Base-by-base conservation (phyloP, 2,888 invertebrate genomes). In the Epirrhoe alternata region DNA sequence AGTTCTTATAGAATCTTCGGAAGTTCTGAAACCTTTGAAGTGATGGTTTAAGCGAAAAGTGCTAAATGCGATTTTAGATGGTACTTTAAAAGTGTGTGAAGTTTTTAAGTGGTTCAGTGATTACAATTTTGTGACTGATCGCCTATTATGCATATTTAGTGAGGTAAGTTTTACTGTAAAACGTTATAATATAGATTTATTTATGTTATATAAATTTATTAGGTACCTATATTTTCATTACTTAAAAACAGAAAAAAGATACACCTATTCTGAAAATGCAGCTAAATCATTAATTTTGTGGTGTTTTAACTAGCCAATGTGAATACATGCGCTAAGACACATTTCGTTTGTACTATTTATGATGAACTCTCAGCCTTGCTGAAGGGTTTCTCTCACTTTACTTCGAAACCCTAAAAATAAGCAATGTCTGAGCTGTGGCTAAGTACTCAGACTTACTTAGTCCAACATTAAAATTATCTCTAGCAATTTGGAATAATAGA, bases 111-210 rank as follows among this genome's bases (percentile, higher is more conserved):
- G 17, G 35, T 51, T 50, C 3, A 38, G 57, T 57, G 57, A 33
- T 33, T 12, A 55, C n/a, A 38, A 52, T 33, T n/a, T n/a, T 59
- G 0, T 16, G 38, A n/a, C 12, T 47, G 50, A 24, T 45, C 30
- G 57, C 24, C 51, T 35, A 63, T 52, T 57, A 68, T 66, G 64
- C 60, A 55, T 56, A 50, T 52, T 42, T 51, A 49, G 51, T 70
- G 55, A 59, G 62, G 72, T 70, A 38, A 61, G 62, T 56, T 16
- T n/a, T 16, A 14, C 45, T 17, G n/a, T 5, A 47, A 47, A 47
- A 47, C 7, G 0, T 14, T 6, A 14, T 14, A 6, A 5, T 16
- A 7, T 7, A 47, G 0, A 7, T 42, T 42, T 4, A 12, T 42
- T 12, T 42, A 1, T 42, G 12, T 12, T 42, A 4, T 12, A 42